Evolutionary conservation across 2,888 invertebrate species (phyloP).

Genomic region (Callinectes sapidus): DNA sequence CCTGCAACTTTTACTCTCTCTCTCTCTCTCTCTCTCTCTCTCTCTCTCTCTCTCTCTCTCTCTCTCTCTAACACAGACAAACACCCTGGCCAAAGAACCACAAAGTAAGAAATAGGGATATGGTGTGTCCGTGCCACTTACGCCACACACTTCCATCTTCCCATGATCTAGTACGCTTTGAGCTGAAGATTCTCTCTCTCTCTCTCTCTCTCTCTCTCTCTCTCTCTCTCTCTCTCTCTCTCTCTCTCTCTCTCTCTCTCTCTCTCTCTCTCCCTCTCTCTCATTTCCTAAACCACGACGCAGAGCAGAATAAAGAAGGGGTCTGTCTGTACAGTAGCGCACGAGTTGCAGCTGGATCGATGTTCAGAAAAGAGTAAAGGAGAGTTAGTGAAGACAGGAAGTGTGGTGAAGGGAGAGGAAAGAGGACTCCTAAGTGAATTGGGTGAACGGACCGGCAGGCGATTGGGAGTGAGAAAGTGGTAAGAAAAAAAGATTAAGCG

Average conservation of each 20-base stretch:
- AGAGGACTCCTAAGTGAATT: slow-evolving; percentile 8
- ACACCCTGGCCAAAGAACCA: neutral
- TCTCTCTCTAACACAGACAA: slow-evolving; percentile 17
- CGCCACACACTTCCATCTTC: slow-evolving; percentile 10
- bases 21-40: slow-evolving; percentile 24
- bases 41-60: slow-evolving; percentile 12
- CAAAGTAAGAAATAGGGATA: slow-evolving; percentile 21
- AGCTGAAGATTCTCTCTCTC: neutral
- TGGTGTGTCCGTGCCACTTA: neutral
- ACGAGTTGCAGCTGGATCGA: neutral
- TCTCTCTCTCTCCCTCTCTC: slow-evolving; percentile 17
- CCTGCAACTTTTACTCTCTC: neutral
- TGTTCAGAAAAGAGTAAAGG: neutral
- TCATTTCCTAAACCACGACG: neutral
- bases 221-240: neutral
- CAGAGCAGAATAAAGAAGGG: neutral
- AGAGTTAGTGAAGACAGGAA: neutral
- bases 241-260: slow-evolving; percentile 20
- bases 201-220: slow-evolving; percentile 17
- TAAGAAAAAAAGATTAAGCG: neutral
- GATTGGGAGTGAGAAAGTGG: neutral
- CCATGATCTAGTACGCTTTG: neutral
- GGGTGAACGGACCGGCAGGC: neutral
- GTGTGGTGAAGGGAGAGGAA: neutral
- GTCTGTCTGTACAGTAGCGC: neutral